Conservation (phyloP, 2,113 vertebrate genomes). For the Indicator maculatus region DNA sequence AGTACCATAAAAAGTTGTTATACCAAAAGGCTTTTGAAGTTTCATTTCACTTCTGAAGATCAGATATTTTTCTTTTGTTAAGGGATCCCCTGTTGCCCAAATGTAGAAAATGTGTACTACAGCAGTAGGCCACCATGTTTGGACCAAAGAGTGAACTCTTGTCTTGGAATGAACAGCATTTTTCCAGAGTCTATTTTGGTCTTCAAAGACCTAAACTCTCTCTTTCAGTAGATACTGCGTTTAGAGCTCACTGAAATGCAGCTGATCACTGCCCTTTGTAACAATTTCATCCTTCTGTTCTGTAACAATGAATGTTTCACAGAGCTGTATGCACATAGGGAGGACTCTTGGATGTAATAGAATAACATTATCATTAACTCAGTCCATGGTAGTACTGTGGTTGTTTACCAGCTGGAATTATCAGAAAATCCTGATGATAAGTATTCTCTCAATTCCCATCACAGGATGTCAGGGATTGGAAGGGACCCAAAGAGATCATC, state of each 20-base stretch:
- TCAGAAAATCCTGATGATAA: not conserved
- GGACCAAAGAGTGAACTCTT: too few species aligned
- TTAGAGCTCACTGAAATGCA: not conserved
- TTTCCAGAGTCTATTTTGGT: not conserved
- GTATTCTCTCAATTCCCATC: not conserved
- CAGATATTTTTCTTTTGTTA: not conserved
- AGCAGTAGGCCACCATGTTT: not conserved
- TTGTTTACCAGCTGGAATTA: not conserved
- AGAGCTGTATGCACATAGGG: not conserved
- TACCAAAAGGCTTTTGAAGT: not conserved
- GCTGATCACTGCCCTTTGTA: not conserved
- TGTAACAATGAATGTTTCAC: not conserved
- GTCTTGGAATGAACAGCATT: not conserved
- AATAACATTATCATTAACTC: too few species aligned
- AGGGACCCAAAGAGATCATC: too few species aligned
- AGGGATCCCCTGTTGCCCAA: too few species aligned
- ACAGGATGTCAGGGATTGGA: too few species aligned
- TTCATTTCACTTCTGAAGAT: not conserved
- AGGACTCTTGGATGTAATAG: not conserved
- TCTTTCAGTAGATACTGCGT: not conserved
- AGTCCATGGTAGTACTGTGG: rapidly evolving
- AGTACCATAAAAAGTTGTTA: not conserved
- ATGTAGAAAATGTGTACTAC: not conserved
- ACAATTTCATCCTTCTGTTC: not conserved
- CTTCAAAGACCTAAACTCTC: not conserved